Evolutionary conservation across 1,140 invertebrate genomes (phyloP), one percentile per base, ranked within the genome.

Genomic region (Tetramorium alpestre): DNA sequence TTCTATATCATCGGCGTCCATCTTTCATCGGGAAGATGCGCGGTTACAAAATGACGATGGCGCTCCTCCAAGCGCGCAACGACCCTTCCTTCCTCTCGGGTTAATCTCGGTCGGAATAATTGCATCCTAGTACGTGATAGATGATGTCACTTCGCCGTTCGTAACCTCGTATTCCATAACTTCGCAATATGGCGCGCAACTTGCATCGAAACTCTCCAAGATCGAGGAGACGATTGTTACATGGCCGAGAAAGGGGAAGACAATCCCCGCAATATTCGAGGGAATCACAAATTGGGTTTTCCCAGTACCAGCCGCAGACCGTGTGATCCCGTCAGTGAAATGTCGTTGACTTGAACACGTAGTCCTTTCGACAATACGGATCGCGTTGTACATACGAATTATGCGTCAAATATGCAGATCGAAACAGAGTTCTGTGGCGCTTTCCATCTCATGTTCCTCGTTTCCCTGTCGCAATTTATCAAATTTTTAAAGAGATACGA

Each of bases 51-150:
- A 73, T 22, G 54, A 84, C 80, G 80, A 60, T 10, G 41, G 54
- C 49, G 69, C 41, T 73, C 69, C 69, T 73, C 60, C 54, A 44
- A 84, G 54, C 80, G 80, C 69, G 54, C 80, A 75, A 84, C 80
- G 69, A 58, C 67, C 80, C 54, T 75, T 60, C 54, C 69, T 49
- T 84, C 80, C 69, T 22, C 47, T 3, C 25, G 70, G 13, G n/a
- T 77, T 88, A 60, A 18, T 58, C 64, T 49, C 22, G 73, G 60
- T 85, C 65, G 69, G 60, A 91, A 88, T 89, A 86, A 88, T 91
- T 84, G 77, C 67, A 65, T 82, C 80, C 75, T 41, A 80, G 72
- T 78, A 89, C 76, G 54, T 77, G 88, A 90, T 86, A 86, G 86
- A 90, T 85, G 87, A 91, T 81, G 84, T 91, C 82, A 88, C 51